Evolutionary conservation across 1,140 invertebrate genomes (phyloP).

Genomic region (Apocrypta bakeri): DNA sequence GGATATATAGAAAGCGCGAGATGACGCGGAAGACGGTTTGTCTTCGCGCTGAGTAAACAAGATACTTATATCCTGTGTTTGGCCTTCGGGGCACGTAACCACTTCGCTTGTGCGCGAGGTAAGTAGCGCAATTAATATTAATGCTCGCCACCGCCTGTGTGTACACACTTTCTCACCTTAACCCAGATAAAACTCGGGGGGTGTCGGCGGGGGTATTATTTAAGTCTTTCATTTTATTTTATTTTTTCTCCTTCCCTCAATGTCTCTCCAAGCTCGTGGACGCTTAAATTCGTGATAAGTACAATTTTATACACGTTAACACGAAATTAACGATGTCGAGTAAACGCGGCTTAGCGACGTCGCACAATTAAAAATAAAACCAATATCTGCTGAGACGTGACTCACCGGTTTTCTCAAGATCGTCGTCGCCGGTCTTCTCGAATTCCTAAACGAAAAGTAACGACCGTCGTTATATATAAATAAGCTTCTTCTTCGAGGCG

Average conservation of each 20-base stretch:
- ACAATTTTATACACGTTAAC: no score
- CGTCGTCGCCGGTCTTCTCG: neutral
- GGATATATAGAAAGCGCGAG: neutral
- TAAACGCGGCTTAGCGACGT: no score
- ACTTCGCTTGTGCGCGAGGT: conserved; percentile 21
- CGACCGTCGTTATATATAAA: neutral
- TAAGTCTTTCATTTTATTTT: conserved; percentile 9
- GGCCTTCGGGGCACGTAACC: conserved; percentile 39
- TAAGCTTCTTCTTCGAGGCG: conserved; percentile 12
- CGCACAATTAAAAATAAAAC: neutral
- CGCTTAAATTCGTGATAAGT: no score
- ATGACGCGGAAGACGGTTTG: neutral
- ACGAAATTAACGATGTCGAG: no score
- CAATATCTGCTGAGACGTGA: neutral
- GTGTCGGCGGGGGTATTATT: neutral
- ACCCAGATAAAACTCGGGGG: conserved; percentile 18
- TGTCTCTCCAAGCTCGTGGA: no score
- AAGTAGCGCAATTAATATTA: conserved; percentile 46
- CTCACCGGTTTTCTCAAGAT: neutral
- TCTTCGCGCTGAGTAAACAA: conserved; percentile 17
- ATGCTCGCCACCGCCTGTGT: neutral
- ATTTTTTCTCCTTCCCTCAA: neutral
- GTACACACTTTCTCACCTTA: conserved; percentile 16
- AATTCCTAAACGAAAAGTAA: conserved; percentile 5
- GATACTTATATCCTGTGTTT: conserved; percentile 13